Conservation (phyloP, 2,888 invertebrate genomes). For the Sinohyriopsis cumingii region DNA sequence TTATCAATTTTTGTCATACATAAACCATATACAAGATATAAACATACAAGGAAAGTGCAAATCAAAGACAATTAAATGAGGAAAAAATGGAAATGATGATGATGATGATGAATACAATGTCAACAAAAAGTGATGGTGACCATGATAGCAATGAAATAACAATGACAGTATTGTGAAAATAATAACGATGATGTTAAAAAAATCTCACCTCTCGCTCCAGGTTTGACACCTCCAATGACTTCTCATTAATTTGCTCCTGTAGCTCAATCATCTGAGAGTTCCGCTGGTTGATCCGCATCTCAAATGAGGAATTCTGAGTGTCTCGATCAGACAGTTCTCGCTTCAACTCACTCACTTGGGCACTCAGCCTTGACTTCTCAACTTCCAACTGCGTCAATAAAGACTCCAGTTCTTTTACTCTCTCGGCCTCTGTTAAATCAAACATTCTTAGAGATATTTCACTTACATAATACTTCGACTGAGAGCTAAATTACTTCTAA, state of each 20-base stretch:
- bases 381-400: constrained; percentile 46
- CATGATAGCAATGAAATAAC: neutral
- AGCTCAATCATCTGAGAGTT: constrained; percentile 62
- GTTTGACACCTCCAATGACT: constrained; percentile 44
- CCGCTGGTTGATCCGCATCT: constrained; percentile 57
- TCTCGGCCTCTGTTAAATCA: constrained; percentile 46
- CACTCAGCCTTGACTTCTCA: constrained; percentile 45
- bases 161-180: neutral
- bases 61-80: no score
- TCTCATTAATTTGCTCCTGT: constrained; percentile 60
- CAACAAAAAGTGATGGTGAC: no score
- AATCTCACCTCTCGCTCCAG: constrained; percentile 58
- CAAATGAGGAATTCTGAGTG: constrained; percentile 49
- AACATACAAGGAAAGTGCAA: no score
- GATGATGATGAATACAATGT: no score
- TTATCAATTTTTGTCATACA: no score
- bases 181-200: neutral
- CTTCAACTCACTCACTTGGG: constrained; percentile 45
- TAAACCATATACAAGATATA: no score
- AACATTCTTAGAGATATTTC: constrained; percentile 2
- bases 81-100: no score
- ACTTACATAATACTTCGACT: neutral
- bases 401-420: constrained; percentile 53
- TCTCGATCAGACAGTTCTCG: constrained; percentile 53
- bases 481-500: neutral